Evolutionary conservation across 2,113 vertebrate genomes (phyloP).

Genomic region (Zootoca vivipara): DNA sequence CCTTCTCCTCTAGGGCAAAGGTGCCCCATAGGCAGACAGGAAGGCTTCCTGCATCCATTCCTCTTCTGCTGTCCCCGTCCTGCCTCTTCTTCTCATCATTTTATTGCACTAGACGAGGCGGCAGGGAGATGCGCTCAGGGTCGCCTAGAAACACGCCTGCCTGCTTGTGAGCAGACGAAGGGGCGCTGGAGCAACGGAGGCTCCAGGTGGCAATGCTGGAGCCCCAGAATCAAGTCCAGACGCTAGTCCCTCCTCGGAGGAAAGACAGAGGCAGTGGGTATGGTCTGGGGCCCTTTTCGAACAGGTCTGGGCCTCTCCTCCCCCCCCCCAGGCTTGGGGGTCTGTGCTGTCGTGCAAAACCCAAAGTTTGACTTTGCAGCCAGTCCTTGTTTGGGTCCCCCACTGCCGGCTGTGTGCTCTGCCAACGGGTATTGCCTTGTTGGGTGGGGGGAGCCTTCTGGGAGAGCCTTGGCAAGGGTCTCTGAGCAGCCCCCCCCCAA

Average conservation of each 20-base stretch:
- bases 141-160: no score
- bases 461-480: neutral
- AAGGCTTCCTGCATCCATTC: neutral
- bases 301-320: no score
- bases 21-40: neutral
- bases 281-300: neutral
- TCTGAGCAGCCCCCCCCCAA: no score
- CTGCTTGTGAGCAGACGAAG: neutral
- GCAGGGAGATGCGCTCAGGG: neutral
- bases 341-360: no score
- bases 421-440: neutral
- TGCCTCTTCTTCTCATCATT: neutral
- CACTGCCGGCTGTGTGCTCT: no score
- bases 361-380: neutral
- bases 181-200: neutral
- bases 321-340: neutral
- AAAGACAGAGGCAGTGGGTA: no score
- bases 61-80: neutral
- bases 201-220: neutral
- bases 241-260: no score
- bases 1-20: no score
- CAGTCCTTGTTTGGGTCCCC: neutral
- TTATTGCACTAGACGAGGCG: neutral
- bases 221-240: no score
- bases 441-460: no score